phyloP scores from a whole-genome alignment of 2,888 invertebrate species.

The Apantesis nais region DNA sequence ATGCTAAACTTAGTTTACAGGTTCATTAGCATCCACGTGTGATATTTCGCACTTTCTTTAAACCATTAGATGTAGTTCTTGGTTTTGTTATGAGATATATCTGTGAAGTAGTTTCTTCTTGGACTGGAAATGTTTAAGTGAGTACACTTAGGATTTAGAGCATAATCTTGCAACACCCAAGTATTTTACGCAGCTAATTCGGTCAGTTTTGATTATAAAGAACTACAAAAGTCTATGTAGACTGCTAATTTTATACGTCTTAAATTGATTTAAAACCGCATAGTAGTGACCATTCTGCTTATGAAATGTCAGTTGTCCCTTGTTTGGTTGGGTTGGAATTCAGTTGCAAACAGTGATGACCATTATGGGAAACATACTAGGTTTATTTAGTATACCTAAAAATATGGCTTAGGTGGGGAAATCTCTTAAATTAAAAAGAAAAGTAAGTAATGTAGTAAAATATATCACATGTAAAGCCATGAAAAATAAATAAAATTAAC shows the following conservation, averaged over 20 bases:
- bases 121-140: neutral
- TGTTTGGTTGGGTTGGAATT: too few relatives aligned
- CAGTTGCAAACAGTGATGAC: too few relatives aligned
- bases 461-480: neutral
- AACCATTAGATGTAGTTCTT: conserved; percentile 39
- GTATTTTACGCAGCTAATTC: neutral
- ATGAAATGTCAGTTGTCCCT: too few relatives aligned
- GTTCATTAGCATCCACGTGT: conserved; percentile 66
- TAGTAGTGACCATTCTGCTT: neutral
- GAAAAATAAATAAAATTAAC: neutral
- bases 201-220: neutral
- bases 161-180: neutral
- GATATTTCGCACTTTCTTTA: conserved; percentile 79
- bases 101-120: neutral
- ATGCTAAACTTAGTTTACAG: conserved; percentile 39
- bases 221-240: neutral
- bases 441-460: neutral
- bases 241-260: neutral
- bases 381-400: neutral
- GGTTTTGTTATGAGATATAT: neutral
- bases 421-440: neutral
- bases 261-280: neutral
- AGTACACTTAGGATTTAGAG: neutral
- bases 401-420: neutral
- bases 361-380: neutral